Base-by-base conservation (phyloP, 2,113 vertebrate species). In the Furnarius figulus region DNA sequence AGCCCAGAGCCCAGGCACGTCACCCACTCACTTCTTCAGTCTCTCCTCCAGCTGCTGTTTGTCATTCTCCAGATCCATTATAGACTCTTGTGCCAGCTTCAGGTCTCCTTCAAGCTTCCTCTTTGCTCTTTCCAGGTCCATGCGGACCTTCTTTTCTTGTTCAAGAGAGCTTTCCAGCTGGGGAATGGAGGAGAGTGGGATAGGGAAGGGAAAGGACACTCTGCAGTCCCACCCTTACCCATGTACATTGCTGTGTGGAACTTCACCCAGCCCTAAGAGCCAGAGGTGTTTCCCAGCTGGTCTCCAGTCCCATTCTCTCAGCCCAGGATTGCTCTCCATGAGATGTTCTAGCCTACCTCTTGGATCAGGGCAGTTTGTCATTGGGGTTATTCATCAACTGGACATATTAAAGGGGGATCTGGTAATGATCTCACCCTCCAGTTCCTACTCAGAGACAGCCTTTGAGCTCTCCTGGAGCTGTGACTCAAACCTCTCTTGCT, bases 91-190 rank as follows among this genome's bases (percentile, higher is more conserved):
- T 1, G 99, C 98, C 93, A 99, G 94, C 81, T 99, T 99, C 74
- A 99, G 94, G 96, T 99, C 99, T 33, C 99, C 99, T 96, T 99
- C 99, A 7, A 99, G 98, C 95, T 99, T 99, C 75, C 99, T 98
- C 89, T 98, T 99, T 71, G 97, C 98, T 81, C 99, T 98, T 93
- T 99, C 99, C 33, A 99, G 97, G 92, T 99, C 99, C 98, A 99
- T 98, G 40, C 99, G 98, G 50, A 99, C 33, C 81, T 99, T 99
- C 98, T 99, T 99, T 92, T 99, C 99, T 97, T 99, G 99, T 78
- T 99, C 99, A 90, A 99, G 97, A 42, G 99, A 99, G n/a, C 99
- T 98, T 96, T 99, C 99, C 96, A 99, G 97, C 99, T 99, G 95
- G 7, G 85, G 15, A 78, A 87, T 0, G 59, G 83, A 68, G 66